Conservation (phyloP, 2,888 invertebrate species). For the Pyrgus malvae region DNA sequence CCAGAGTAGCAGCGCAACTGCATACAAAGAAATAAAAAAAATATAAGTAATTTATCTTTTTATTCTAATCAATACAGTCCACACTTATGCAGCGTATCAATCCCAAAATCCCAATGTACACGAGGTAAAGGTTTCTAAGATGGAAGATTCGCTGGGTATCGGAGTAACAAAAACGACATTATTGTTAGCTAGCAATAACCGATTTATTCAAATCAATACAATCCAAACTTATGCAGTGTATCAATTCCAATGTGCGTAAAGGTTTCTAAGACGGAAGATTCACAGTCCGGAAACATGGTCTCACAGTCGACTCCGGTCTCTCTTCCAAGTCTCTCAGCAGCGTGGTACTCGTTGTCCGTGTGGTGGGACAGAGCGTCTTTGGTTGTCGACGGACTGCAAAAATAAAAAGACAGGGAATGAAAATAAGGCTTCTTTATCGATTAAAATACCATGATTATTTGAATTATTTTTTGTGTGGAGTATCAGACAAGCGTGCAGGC, state of each 20-base stretch:
- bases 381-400: slow-evolving; percentile 85
- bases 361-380: slow-evolving; percentile 83
- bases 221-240: slow-evolving; percentile 69
- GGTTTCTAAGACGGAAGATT: slow-evolving; percentile 80
- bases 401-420: slow-evolving; percentile 2
- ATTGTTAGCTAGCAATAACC: too few species aligned
- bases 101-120: slow-evolving; percentile 67
- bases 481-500: too few species aligned
- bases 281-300: slow-evolving; percentile 84
- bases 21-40: background rate
- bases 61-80: slow-evolving; percentile 30
- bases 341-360: slow-evolving; percentile 87
- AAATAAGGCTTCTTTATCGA: too few species aligned
- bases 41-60: too few species aligned
- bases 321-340: slow-evolving; percentile 86
- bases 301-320: slow-evolving; percentile 76
- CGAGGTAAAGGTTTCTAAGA: slow-evolving; percentile 84
- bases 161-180: too few species aligned
- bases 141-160: slow-evolving; percentile 79
- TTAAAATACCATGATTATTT: too few species aligned
- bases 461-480: too few species aligned
- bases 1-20: too few species aligned
- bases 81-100: slow-evolving; percentile 69
- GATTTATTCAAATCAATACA: slow-evolving; percentile 44
- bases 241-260: slow-evolving; percentile 77